Percentiles rank a stretch among this genome's conserved stretches.
Conservation (phyloP, 2,113 vertebrate species). For the Channa maculata region DNA sequence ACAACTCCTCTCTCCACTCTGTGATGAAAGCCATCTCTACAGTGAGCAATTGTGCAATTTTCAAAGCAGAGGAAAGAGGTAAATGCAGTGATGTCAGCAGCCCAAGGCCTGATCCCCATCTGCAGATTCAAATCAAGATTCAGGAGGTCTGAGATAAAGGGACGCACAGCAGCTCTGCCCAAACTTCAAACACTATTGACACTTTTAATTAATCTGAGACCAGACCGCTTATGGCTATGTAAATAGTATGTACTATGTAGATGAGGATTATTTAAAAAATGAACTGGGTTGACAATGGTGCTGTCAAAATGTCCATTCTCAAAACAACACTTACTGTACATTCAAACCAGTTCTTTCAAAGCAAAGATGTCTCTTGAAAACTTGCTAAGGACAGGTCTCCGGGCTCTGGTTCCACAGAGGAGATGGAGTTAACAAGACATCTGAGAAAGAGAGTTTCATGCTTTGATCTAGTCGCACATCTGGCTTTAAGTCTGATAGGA, state of each 20-base stretch:
- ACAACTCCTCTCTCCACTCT: conserved; percentile 30
- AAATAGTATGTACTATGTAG: conserved; percentile 2
- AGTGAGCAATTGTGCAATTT: conserved; percentile 21
- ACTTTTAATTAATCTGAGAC: conserved; percentile 48
- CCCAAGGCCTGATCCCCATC: conserved; percentile 52
- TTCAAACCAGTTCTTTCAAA: neutral
- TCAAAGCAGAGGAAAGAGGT: conserved; percentile 57
- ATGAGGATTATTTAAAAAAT: conserved; percentile 34
- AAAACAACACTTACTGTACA: too few relatives aligned
- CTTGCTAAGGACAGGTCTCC: conserved; percentile 19
- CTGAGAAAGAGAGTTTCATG: neutral
- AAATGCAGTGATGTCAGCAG: conserved; percentile 20
- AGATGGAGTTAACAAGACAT: neutral
- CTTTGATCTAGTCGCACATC: neutral
- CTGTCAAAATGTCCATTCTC: neutral
- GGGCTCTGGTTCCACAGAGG: neutral
- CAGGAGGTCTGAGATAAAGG: conserved; percentile 53
- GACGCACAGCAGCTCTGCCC: conserved; percentile 1
- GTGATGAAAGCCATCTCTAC: conserved; percentile 42
- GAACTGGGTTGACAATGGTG: neutral
- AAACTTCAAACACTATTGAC: conserved; percentile 60
- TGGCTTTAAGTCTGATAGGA: conserved; percentile 16
- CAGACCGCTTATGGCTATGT: conserved; percentile 5
- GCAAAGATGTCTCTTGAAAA: conserved; percentile 3
- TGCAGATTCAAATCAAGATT: conserved; percentile 54